Conservation (phyloP, 2,888 invertebrate species). For the Agrenia bidenticulata region DNA sequence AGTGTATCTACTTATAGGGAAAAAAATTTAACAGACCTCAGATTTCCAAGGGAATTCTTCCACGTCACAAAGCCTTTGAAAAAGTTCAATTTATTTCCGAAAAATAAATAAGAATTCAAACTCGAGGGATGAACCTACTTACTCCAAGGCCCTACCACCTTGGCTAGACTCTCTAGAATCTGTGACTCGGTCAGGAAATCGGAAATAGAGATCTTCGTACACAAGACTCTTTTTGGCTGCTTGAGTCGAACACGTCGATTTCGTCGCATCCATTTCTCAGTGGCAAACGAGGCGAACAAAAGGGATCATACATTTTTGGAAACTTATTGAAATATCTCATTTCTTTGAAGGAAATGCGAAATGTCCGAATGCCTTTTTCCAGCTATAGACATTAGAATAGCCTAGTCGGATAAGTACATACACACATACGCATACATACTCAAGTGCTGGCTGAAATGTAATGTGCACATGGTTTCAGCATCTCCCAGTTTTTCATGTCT, state of each 20-base stretch:
- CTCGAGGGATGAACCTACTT: too few relatives aligned
- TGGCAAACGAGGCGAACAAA: not conserved
- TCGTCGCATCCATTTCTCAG: not conserved
- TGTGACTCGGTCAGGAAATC: too few relatives aligned
- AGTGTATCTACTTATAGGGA: too few relatives aligned
- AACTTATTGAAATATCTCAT: slow-evolving; percentile 9
- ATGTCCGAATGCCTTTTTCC: too few relatives aligned
- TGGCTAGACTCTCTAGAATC: not conserved
- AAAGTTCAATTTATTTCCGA: slow-evolving; percentile 7
- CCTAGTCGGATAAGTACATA: too few relatives aligned
- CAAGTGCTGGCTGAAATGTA: too few relatives aligned
- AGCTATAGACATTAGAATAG: too few relatives aligned
- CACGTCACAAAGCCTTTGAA: slow-evolving; percentile 1
- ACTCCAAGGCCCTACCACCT: too few relatives aligned
- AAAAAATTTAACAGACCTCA: not conserved
- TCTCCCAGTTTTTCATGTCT: too few relatives aligned
- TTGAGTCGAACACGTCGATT: not conserved
- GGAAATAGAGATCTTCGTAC: too few relatives aligned
- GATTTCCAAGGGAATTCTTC: slow-evolving; percentile 4
- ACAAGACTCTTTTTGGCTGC: not conserved
- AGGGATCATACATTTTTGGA: slow-evolving; percentile 1
- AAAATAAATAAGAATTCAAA: slow-evolving; percentile 5
- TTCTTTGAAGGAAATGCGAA: not conserved
- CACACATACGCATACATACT: too few relatives aligned
- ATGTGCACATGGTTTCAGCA: too few relatives aligned